Evolutionary conservation across 2,888 invertebrate genomes (phyloP).

Genomic region (Erpobdella octoculata): DNA sequence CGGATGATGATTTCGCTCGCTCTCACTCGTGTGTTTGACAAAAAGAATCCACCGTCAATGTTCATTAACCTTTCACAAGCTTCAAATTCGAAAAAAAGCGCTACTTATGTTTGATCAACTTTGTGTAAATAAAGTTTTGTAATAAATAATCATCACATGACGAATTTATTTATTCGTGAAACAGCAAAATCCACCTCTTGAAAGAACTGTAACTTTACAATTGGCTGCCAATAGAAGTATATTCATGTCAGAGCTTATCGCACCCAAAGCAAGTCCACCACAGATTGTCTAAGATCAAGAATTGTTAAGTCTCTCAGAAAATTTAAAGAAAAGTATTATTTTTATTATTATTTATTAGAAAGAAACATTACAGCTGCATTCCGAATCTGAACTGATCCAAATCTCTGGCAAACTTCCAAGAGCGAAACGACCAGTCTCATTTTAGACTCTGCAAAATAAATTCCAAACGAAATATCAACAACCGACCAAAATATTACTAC

Average conservation of each 20-base stretch:
- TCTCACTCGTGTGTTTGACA: neutral
- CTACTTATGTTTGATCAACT: neutral
- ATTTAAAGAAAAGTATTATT: neutral
- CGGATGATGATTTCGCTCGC: neutral
- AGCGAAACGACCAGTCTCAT: constrained; percentile 56
- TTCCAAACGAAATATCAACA: no score
- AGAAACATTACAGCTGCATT: constrained; percentile 67
- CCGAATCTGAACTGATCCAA: constrained; percentile 87
- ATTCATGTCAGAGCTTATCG: neutral
- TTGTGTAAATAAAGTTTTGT: neutral
- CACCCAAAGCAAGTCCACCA: neutral
- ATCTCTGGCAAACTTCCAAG: constrained; percentile 79
- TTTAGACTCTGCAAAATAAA: constrained; percentile 40
- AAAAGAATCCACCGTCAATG: neutral
- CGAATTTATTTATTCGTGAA: neutral
- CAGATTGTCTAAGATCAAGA: neutral
- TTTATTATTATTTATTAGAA: neutral
- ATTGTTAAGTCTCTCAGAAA: neutral
- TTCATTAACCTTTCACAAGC: neutral
- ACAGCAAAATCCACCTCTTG: neutral
- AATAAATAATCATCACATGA: neutral
- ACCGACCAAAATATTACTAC: no score
- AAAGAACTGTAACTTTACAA: neutral
- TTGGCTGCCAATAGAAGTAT: neutral
- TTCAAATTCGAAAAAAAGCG: neutral